Conservation (phyloP, 1,140 invertebrate genomes). For the Apis florea region DNA sequence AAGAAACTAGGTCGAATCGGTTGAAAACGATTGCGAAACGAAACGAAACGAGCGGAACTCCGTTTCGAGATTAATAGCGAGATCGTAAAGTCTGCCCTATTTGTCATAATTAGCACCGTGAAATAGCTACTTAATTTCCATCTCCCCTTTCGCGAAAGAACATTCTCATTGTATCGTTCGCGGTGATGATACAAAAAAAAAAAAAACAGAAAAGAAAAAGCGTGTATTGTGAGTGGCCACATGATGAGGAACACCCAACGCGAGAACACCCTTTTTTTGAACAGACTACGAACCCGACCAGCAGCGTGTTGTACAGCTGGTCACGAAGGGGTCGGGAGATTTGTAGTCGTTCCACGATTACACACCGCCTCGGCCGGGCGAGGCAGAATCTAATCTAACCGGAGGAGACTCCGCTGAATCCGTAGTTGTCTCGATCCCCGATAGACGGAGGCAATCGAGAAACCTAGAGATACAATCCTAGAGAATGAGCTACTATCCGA, state of each 20-base stretch:
- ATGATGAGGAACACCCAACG: constrained; percentile 25
- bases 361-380: constrained; percentile 1
- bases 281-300: constrained; percentile 32
- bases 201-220: not conserved
- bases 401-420: constrained; percentile 15
- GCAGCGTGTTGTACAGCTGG: constrained; percentile 19
- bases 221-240: constrained; percentile 47
- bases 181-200: not conserved
- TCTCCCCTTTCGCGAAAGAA: not conserved
- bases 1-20: constrained; percentile 14
- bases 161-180: not conserved
- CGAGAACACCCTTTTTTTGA: constrained; percentile 32
- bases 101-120: constrained; percentile 68
- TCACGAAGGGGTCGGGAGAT: constrained; percentile 52
- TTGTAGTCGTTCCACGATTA: constrained; percentile 46
- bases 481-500: not conserved
- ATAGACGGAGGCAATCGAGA: constrained; percentile 22
- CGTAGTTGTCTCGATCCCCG: constrained; percentile 2
- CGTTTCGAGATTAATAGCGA: not conserved
- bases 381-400: constrained; percentile 44
- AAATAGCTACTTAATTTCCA: constrained; percentile 68
- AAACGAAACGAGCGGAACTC: too few relatives aligned
- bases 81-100: constrained; percentile 39
- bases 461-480: not conserved
- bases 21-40: not conserved